Base-by-base conservation (phyloP, 1,140 invertebrate species). In the Leptopilina boulardi region DNA sequence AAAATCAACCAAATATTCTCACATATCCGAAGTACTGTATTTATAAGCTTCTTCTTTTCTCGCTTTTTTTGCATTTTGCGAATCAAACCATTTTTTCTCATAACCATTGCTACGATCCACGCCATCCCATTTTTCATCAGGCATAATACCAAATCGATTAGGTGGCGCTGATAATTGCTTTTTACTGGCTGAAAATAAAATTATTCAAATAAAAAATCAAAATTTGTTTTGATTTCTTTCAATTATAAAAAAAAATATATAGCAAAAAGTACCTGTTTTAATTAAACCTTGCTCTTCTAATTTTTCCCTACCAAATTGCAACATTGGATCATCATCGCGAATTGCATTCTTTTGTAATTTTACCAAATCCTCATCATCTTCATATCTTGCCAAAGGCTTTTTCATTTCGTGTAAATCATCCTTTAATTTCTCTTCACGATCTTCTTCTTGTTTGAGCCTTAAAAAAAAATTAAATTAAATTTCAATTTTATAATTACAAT, bases 41-140 rank as follows among this genome's bases (percentile, higher is more conserved):
- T 97, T 98, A 83, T 98, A 99, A 0, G 96, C 95, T 88, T 98
- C 96, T 83, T 97, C 96, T 82, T 95, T 93, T 1, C 93, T 85
- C 0, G 98, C 97, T 85, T 94, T 94, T 81, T 92, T 94, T 6
- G 95, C 93, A 84, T 95, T 97, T 80, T 94, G 93, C 26, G 94
- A 93, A 18, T 95, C 93, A 88, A 99, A 98, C 92, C 95, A 96
- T 86, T 96, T 95, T 84, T 96, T 96, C 88, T 99, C 99, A 89
- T 98, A 99, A 0, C 99, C 99, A 91, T 97, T 99, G 4, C 98
- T 99, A 23, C 99, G 91, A 87, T 99, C 97, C 0, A 99, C 98
- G 1, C 99, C 99, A 90, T 99, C 99, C 99, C 99, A 99, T 44
- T 98, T 92, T 90, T 98, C 95, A 0, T 99, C 99, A 0, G 99